These are phyloP conservation scores for Lissonota sp. DNA, from an alignment of 2,888 invertebrate genomes.

Conservation along the genomic window DNA sequence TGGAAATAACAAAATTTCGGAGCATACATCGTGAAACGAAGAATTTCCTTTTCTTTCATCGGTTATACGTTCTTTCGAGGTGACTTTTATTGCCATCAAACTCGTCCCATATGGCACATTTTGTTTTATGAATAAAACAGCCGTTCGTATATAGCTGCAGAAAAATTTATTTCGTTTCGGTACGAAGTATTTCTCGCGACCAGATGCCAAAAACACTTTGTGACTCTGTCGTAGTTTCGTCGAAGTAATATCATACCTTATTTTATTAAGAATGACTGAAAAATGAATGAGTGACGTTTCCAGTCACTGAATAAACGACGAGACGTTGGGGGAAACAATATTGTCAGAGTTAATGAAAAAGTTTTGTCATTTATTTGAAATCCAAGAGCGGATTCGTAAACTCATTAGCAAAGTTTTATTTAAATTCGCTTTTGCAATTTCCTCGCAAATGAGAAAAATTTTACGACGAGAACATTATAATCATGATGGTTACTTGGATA, in stretches of 20 bases:
- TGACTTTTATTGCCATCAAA: neutral
- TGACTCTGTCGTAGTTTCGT: neutral
- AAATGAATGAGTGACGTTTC: too few species aligned
- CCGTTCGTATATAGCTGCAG: neutral
- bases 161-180: neutral
- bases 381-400: conserved; percentile 7
- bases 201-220: neutral
- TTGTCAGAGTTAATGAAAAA: conserved; percentile 26
- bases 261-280: too few species aligned
- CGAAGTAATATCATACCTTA: too few species aligned
- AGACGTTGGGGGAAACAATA: conserved; percentile 11
- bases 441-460: too few species aligned
- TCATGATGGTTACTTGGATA: too few species aligned
- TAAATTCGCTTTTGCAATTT: too few species aligned
- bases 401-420: conserved; percentile 1
- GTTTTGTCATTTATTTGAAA: conserved; percentile 29
- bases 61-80: neutral
- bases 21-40: too few species aligned
- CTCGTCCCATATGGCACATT: neutral
- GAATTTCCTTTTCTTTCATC: too few species aligned
- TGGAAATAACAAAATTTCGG: neutral
- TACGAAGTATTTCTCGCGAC: neutral
- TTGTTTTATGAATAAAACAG: neutral
- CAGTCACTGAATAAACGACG: neutral
- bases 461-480: too few species aligned